These are phyloP conservation scores for Oostethus manadensis DNA, from an alignment of 2,113 vertebrate genomes.

Conservation along the genomic window DNA sequence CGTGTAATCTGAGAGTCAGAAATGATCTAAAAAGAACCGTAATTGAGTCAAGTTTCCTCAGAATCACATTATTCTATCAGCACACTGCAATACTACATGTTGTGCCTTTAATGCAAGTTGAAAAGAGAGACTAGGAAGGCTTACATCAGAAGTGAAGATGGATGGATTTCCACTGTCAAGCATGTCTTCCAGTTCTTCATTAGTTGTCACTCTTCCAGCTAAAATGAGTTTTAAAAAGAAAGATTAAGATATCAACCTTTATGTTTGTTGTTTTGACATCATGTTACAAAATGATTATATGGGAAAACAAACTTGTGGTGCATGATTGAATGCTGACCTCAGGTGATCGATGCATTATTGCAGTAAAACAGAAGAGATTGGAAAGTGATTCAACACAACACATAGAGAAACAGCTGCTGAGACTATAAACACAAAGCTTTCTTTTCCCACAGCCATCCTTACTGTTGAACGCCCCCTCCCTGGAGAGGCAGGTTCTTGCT, in stretches of 20 bases:
- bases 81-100: conserved; percentile 25
- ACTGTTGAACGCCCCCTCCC: conserved; percentile 38
- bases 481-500: conserved; percentile 39
- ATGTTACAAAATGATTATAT: no score
- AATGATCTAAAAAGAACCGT: conserved; percentile 77
- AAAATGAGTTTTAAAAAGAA: conserved; percentile 9
- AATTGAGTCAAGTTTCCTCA: not conserved
- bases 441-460: conserved; percentile 26
- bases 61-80: conserved; percentile 7
- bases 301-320: not conserved
- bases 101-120: not conserved
- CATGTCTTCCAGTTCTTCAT: conserved; percentile 92
- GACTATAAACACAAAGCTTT: conserved; percentile 41
- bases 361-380: conserved; percentile 7
- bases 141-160: conserved; percentile 91
- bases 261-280: no score
- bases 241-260: not conserved
- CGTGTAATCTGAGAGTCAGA: conserved; percentile 90
- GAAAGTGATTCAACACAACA: conserved; percentile 14
- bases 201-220: conserved; percentile 89
- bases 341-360: not conserved
- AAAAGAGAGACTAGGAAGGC: conserved; percentile 28
- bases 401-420: conserved; percentile 30
- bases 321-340: not conserved
- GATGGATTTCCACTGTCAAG: conserved; percentile 90